A percentile compares a stretch with the other conserved stretches of the same genome.
phyloP scores from a whole-genome alignment of 2,113 vertebrate species.

The Grus americana region DNA sequence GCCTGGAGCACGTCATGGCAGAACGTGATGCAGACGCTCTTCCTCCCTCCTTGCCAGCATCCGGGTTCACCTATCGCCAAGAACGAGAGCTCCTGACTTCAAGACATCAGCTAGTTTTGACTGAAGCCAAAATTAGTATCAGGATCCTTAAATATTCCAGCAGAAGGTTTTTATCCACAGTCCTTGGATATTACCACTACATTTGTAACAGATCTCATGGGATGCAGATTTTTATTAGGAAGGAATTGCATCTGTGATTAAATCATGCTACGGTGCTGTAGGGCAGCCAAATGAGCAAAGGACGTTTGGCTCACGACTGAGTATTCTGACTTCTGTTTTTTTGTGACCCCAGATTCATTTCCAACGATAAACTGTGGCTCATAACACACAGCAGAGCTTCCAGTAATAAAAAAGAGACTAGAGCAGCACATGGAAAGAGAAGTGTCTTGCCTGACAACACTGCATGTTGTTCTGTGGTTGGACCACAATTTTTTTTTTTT shows the following conservation, averaged over 20 bases:
- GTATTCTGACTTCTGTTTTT: neutral
- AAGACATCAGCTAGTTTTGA: neutral
- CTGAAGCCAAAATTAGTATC: neutral
- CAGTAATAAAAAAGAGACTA: neutral
- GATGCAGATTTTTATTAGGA: neutral
- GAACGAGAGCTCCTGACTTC: neutral
- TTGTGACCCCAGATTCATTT: neutral
- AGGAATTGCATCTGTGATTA: neutral
- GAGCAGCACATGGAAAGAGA: neutral
- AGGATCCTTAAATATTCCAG: neutral
- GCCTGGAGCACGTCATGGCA: neutral
- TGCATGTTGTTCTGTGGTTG: neutral
- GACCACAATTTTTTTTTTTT: neutral
- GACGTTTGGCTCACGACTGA: neutral
- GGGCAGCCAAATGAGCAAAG: neutral
- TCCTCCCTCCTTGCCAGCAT: neutral
- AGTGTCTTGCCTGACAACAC: neutral
- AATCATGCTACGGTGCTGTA: neutral
- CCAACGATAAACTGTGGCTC: neutral
- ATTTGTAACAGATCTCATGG: neutral
- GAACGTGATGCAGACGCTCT: neutral
- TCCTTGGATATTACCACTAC: rapidly evolving
- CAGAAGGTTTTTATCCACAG: neutral
- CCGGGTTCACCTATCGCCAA: neutral
- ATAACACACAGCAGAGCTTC: neutral